phyloP scores from a whole-genome alignment of 2,888 invertebrate species.

The Cabera pusaria region DNA sequence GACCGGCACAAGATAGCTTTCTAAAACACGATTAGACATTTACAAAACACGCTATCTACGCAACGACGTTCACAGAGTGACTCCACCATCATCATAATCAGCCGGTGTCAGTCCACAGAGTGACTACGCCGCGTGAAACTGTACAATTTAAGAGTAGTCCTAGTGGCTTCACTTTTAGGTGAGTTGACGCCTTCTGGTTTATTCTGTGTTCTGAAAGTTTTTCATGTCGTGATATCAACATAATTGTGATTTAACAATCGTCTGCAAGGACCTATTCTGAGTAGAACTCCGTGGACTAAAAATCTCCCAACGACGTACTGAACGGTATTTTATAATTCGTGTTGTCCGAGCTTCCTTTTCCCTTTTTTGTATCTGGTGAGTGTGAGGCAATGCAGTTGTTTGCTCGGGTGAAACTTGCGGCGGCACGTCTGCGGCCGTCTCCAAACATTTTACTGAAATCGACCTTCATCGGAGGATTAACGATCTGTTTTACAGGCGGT shows the following conservation, averaged over 20 bases:
- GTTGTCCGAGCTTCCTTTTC: conserved; percentile 29
- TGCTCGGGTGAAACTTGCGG: conserved; percentile 41
- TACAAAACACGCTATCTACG: too few species aligned
- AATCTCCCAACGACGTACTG: conserved; percentile 20
- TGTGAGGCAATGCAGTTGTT: conserved; percentile 35
- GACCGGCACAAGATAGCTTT: too few species aligned
- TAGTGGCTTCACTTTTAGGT: too few species aligned
- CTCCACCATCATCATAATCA: too few species aligned
- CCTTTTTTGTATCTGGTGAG: conserved; percentile 32
- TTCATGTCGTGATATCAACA: conserved; percentile 24
- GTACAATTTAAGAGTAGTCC: too few species aligned
- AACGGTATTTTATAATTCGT: conserved; percentile 36
- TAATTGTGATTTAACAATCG: conserved; percentile 13
- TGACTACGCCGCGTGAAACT: too few species aligned
- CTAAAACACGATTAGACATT: too few species aligned
- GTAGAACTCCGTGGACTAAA: conserved; percentile 14
- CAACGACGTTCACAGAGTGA: too few species aligned
- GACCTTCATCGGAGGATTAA: conserved; percentile 45
- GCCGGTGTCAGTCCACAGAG: too few species aligned
- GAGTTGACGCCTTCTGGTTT: too few species aligned
- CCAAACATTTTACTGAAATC: conserved; percentile 44
- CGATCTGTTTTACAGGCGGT: conserved; percentile 37
- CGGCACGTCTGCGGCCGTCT: conserved; percentile 24
- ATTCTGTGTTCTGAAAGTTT: too few species aligned
- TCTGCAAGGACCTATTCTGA: conserved; percentile 12